These are phyloP conservation scores for Lycodopsis pacificus DNA, from an alignment of 2,797 vertebrate genomes.

Conservation along the genomic window DNA sequence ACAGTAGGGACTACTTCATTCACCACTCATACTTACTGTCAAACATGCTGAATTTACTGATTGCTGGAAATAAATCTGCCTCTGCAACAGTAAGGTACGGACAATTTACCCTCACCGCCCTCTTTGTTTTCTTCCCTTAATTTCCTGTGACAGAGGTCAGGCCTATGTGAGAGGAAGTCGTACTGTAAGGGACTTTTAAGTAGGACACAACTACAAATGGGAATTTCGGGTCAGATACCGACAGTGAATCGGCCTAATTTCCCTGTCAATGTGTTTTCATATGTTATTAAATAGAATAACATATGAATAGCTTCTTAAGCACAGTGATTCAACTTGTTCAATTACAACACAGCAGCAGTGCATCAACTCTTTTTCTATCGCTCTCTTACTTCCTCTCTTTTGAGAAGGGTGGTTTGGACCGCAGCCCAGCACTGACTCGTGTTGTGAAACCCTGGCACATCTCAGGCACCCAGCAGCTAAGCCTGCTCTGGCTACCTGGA, in stretches of 20 bases:
- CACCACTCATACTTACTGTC: slow-evolving; percentile 6
- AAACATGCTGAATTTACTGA: slow-evolving; percentile 43
- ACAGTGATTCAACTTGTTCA: slow-evolving; percentile 26
- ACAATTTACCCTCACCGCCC: not conserved
- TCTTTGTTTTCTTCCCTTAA: slow-evolving; percentile 13
- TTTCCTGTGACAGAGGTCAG: slow-evolving; percentile 6
- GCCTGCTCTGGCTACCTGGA: slow-evolving; percentile 7
- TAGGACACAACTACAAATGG: slow-evolving; percentile 35
- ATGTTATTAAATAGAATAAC: not conserved
- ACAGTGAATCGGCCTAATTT: slow-evolving; percentile 18
- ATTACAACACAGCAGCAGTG: slow-evolving; percentile 7
- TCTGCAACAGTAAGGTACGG: slow-evolving; percentile 21
- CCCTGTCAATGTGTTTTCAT: not conserved
- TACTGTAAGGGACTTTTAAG: slow-evolving; percentile 21
- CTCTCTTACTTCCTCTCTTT: slow-evolving; percentile 14
- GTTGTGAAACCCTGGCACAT: slow-evolving; percentile 38
- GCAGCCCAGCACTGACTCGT: slow-evolving; percentile 23
- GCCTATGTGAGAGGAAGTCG: slow-evolving; percentile 8
- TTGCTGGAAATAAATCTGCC: slow-evolving; percentile 44
- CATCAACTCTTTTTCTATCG: not conserved
- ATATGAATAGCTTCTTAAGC: slow-evolving; percentile 19
- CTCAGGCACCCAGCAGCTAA: slow-evolving; percentile 21
- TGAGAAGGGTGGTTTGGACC: slow-evolving; percentile 29
- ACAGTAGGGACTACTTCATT: not conserved
- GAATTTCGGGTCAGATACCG: slow-evolving; percentile 38